Conservation (phyloP, 2,113 vertebrate species). For the Vicugna pacos region DNA sequence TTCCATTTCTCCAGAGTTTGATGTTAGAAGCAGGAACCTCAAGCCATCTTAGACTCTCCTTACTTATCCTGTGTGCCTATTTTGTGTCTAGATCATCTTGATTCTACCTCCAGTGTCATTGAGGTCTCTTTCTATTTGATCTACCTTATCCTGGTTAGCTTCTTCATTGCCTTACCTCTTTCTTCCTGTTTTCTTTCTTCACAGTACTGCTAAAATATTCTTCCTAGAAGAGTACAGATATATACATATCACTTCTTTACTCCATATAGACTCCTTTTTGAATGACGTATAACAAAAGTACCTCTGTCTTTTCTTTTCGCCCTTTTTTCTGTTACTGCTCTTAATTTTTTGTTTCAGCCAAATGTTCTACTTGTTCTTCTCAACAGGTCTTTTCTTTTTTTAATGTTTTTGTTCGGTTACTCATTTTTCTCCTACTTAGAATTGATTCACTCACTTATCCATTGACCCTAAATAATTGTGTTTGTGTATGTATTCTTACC, state of each 20-base stretch:
- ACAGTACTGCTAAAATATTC: background rate
- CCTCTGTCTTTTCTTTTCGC: background rate
- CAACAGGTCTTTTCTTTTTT: background rate
- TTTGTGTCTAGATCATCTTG: background rate
- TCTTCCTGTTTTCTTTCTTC: background rate
- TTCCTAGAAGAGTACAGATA: background rate
- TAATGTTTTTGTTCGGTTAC: background rate
- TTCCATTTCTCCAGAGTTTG: background rate
- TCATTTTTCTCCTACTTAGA: background rate
- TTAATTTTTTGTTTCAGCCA: background rate
- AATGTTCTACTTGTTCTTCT: background rate
- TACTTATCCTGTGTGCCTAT: background rate
- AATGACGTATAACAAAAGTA: background rate
- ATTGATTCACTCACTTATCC: background rate
- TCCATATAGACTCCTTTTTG: background rate
- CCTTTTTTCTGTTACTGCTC: background rate
- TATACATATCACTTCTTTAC: background rate
- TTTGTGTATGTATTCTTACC: background rate
- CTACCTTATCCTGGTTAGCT: background rate
- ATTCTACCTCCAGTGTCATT: background rate
- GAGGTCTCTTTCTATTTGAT: background rate
- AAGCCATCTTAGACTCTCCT: background rate
- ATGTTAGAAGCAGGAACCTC: background rate
- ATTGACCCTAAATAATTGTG: background rate
- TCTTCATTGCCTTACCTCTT: background rate